Evolutionary conservation across 2,113 vertebrate genomes (phyloP).

Genomic region (Arvicanthis niloticus): DNA sequence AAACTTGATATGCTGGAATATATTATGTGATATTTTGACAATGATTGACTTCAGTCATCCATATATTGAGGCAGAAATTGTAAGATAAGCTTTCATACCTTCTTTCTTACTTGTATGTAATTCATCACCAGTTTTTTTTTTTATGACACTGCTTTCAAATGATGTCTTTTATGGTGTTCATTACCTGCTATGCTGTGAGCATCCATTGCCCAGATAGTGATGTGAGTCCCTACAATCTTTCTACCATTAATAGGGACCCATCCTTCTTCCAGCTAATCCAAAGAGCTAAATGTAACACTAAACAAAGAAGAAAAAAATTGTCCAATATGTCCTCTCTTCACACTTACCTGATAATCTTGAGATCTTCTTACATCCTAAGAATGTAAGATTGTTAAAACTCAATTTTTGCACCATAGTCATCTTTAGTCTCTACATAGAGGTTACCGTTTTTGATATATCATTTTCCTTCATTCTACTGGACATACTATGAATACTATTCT

Average conservation of each 20-base stretch:
- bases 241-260: accelerated
- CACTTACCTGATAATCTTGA: neutral
- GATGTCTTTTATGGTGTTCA: neutral
- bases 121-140: neutral
- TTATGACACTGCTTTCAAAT: neutral
- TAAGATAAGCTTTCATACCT: neutral
- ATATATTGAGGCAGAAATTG: neutral
- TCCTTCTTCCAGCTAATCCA: neutral
- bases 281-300: neutral
- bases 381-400: neutral
- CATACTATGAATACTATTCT: neutral
- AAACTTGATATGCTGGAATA: neutral
- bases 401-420: neutral
- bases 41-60: neutral
- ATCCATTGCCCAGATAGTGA: neutral
- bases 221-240: neutral
- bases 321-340: neutral
- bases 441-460: neutral
- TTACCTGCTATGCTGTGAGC: neutral
- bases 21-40: neutral
- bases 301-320: neutral
- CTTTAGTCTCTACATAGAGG: neutral
- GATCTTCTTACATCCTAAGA: neutral
- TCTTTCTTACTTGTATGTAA: neutral
- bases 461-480: accelerated